Conservation (phyloP, 2,113 vertebrate genomes). For the Herpetotheres cachinnans region DNA sequence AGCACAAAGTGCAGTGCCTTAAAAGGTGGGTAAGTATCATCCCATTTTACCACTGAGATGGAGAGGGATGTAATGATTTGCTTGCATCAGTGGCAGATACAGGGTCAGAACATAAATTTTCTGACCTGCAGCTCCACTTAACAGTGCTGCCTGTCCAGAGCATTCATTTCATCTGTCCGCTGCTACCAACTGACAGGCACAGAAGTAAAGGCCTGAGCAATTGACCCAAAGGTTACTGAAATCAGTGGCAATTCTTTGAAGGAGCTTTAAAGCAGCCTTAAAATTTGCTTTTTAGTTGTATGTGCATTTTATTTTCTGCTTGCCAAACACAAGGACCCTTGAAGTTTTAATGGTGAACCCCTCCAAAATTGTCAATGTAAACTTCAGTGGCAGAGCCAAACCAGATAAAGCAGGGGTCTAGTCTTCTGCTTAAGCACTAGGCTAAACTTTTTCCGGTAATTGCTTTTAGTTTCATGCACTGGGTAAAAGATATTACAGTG, state of each 20-base stretch:
- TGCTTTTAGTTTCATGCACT: neutral
- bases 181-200: neutral
- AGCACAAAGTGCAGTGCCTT: neutral
- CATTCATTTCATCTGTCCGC: neutral
- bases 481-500: neutral
- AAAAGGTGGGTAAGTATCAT: neutral
- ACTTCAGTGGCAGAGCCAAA: neutral
- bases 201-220: neutral
- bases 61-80: neutral
- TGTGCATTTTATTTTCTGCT: neutral
- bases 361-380: neutral
- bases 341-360: neutral
- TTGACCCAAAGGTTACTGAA: neutral
- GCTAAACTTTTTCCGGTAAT: neutral
- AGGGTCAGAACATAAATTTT: constrained; percentile 4
- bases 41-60: neutral
- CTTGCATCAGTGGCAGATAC: neutral
- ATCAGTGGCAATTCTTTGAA: neutral
- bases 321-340: neutral
- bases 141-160: neutral
- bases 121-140: constrained; percentile 5
- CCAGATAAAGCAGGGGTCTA: neutral
- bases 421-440: neutral
- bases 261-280: neutral
- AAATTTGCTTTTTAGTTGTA: neutral